These are phyloP conservation scores for Acanthiza pusilla DNA, from an alignment of 2,797 vertebrate genomes.

Conservation along the genomic window DNA sequence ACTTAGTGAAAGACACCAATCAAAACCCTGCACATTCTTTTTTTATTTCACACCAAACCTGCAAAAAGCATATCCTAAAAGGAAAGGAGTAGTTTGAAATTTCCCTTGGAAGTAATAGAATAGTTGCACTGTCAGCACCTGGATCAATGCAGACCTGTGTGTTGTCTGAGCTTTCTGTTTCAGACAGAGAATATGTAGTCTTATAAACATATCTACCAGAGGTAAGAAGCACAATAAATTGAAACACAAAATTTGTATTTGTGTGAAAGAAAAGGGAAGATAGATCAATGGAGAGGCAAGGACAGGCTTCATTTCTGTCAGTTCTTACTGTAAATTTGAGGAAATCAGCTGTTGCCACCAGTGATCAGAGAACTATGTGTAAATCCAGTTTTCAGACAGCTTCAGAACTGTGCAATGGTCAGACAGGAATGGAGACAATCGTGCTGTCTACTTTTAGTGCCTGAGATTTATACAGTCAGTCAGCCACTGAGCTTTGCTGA, in stretches of 20 bases:
- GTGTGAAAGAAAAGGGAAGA: background rate
- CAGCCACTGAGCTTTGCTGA: background rate
- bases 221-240: background rate
- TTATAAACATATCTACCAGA: background rate
- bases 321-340: background rate
- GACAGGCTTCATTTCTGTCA: background rate
- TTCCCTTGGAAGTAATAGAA: background rate
- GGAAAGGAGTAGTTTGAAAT: background rate
- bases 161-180: background rate
- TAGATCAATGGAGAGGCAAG: background rate
- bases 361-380: background rate
- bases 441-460: accelerated
- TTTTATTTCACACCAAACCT: background rate
- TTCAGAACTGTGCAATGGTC: background rate
- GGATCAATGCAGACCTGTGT: background rate
- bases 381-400: background rate
- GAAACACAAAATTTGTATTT: background rate
- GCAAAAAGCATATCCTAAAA: background rate
- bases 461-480: background rate
- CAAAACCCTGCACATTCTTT: background rate
- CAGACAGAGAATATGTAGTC: background rate
- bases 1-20: background rate
- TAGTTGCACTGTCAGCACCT: background rate
- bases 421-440: background rate
- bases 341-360: background rate